Evolutionary conservation across 2,797 vertebrate species (phyloP).

Genomic region (Molossus molossus): DNA sequence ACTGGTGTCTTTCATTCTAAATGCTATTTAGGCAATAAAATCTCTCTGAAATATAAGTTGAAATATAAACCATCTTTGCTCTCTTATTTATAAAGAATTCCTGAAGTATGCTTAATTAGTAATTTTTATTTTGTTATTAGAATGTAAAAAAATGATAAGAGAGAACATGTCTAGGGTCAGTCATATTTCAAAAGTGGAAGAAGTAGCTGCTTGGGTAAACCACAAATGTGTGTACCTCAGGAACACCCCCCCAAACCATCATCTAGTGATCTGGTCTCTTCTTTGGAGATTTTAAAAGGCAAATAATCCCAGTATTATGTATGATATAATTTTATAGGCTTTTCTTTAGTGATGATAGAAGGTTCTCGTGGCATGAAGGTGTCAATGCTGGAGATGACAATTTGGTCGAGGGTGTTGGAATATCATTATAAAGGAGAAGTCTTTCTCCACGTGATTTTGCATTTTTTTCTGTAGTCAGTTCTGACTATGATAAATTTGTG

Average conservation of each 20-base stretch:
- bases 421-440: not conserved
- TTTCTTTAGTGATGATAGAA: not conserved
- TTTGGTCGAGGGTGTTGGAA: not conserved
- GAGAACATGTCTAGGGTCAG: not conserved
- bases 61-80: not conserved
- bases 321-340: not conserved
- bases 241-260: not conserved
- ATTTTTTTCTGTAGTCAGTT: not conserved
- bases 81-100: not conserved
- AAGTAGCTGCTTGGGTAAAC: not conserved
- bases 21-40: not conserved
- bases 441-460: not conserved
- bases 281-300: conserved; percentile 9
- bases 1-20: not conserved
- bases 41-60: not conserved
- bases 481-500: not conserved
- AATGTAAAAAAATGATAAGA: not conserved
- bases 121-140: conserved; percentile 9
- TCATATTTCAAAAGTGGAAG: not conserved
- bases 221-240: not conserved
- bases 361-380: not conserved
- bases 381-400: not conserved
- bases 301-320: not conserved
- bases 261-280: not conserved
- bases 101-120: not conserved